Evolutionary conservation across 2,888 invertebrate species (phyloP), one percentile per base, ranked within the genome.

Genomic region (Xestia rhomboidea): DNA sequence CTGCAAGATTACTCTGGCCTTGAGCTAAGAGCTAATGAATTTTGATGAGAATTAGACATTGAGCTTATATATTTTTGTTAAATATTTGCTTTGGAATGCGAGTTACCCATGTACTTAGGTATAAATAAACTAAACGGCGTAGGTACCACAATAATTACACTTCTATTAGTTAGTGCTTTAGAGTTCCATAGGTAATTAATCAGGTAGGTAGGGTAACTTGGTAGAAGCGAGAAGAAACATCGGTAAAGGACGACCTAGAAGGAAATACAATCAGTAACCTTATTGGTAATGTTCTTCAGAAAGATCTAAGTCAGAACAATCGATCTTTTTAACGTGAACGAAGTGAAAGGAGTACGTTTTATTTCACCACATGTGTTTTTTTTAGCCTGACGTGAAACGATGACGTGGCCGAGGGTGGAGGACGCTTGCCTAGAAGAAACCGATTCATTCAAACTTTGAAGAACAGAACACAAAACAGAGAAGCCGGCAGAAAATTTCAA

Each of bases 1-100:
- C 30, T 62, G 44, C 51, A 77, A 73, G 68, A 87, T 82, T 70
- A 70, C 38, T 79, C 62, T 71, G 76, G 51, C 79, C 81, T 87
- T 83, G 86, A 15, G 60, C 24, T 64, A n/a, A 30, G 30, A 68
- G 41, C 71, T 62, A 64, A 79, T 79, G 77, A 73, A 82, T 85
- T 73, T 73, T 70, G 46, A 87, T 85, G 60, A 81, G 63, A 64
- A 70, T 68, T 51, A 51, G 62, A 74, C 27, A 60, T 44, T 71
- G 54, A 60, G 46, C 30, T 60, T 67, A 27, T 21, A 34, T 49
- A 41, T 44, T 64, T 41, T 38, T 63, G 38, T 63, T 38, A 13
- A 27, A 57, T 57, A 30, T 21, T 30, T 5, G 57, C 27, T 57
- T 57, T 18, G 18, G 8, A 57, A 57, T 27, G 7, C 27, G 8